A percentile compares a stretch with the other conserved stretches of the same genome.
Evolutionary conservation across 2,113 vertebrate species (phyloP).

Genomic region (Oophaga pumilio): DNA sequence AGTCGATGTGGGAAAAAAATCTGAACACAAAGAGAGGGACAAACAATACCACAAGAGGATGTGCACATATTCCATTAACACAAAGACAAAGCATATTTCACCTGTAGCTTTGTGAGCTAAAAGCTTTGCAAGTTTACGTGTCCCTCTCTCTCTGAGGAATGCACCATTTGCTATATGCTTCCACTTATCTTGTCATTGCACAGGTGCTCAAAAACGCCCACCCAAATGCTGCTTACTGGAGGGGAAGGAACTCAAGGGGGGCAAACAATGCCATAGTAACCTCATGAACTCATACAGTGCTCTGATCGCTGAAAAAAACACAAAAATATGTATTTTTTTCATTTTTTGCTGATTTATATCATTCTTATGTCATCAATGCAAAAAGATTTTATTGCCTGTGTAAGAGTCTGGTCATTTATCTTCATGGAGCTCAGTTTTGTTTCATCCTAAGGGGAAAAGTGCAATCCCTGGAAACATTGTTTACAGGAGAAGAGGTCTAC

Average conservation of each 20-base stretch:
- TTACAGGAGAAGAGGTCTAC: too few species aligned
- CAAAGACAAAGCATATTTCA: constrained; percentile 43
- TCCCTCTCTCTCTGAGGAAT: constrained; percentile 14
- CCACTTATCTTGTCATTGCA: constrained; percentile 8
- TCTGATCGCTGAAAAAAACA: too few species aligned
- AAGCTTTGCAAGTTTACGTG: constrained; percentile 8
- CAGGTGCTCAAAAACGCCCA: constrained; percentile 6
- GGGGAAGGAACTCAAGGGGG: not conserved
- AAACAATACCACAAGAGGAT: not conserved
- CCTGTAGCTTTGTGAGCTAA: constrained; percentile 42
- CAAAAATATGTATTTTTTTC: too few species aligned
- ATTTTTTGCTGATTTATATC: too few species aligned
- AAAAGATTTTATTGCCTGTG: too few species aligned
- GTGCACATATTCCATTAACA: constrained; percentile 33
- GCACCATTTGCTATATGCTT: not conserved
- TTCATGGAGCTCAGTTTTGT: too few species aligned
- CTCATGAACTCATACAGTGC: not conserved
- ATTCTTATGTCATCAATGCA: too few species aligned
- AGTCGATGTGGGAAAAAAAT: not conserved
- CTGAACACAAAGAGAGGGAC: not conserved
- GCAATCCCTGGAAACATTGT: too few species aligned
- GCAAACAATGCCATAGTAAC: not conserved
- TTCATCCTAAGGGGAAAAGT: too few species aligned
- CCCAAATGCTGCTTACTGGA: not conserved
- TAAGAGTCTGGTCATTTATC: too few species aligned